Evolutionary conservation across 2,888 invertebrate species (phyloP).

Genomic region (Abrostola triplasia): DNA sequence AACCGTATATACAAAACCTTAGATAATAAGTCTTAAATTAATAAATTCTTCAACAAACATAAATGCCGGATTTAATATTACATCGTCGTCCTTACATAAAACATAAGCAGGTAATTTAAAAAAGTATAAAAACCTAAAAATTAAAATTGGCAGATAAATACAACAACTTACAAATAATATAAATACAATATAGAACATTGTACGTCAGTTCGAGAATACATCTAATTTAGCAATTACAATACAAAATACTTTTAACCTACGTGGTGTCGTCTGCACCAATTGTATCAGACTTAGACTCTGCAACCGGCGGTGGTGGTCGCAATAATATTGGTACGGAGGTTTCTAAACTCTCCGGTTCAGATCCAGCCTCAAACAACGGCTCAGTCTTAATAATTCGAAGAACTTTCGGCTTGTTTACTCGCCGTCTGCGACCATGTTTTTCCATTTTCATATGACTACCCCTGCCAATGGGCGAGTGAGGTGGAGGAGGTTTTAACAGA

Average conservation of each 20-base stretch:
- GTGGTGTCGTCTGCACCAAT: constrained; percentile 23
- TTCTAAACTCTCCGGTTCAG: constrained; percentile 64
- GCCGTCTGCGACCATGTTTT: constrained; percentile 71
- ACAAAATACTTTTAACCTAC: constrained; percentile 28
- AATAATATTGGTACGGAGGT: constrained; percentile 68
- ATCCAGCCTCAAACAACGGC: constrained; percentile 75
- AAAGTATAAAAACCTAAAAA: constrained; percentile 10
- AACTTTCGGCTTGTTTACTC: constrained; percentile 72
- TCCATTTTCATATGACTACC: constrained; percentile 67
- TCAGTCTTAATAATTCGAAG: constrained; percentile 75
- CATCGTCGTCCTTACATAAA: constrained; percentile 13
- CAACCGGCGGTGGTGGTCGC: constrained; percentile 70
- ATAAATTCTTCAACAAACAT: constrained; percentile 43
- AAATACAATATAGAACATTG: constrained; percentile 54
- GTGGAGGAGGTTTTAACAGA: constrained; percentile 81
- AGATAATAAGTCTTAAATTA: constrained; percentile 28
- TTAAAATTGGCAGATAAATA: constrained; percentile 22
- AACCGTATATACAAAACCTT: constrained; percentile 45
- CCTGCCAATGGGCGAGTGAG: constrained; percentile 65
- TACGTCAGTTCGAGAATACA: constrained; percentile 45
- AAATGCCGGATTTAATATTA: constrained; percentile 52
- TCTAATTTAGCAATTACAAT: constrained; percentile 16
- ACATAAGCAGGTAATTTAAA: constrained; percentile 31
- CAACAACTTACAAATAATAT: constrained; percentile 22
- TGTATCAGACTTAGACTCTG: constrained; percentile 69